These are phyloP conservation scores for Bacillus rossius DNA, from an alignment of 1,140 invertebrate genomes.

Conservation along the genomic window DNA sequence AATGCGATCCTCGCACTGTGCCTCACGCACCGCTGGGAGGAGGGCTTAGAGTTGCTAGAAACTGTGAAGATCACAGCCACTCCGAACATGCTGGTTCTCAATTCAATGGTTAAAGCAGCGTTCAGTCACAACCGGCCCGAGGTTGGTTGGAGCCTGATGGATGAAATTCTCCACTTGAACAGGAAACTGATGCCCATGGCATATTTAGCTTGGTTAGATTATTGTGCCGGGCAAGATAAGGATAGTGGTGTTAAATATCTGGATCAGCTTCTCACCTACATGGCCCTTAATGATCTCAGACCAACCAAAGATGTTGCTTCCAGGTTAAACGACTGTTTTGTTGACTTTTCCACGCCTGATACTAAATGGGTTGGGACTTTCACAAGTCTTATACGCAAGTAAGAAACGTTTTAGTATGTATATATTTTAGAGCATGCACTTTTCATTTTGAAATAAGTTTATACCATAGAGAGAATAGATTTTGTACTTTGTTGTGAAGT, in stretches of 20 bases:
- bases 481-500: no score
- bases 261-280: constrained; percentile 1
- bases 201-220: neutral
- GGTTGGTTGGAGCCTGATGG: constrained; percentile 48
- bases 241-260: constrained; percentile 36
- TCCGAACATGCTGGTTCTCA: constrained; percentile 39
- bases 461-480: no score
- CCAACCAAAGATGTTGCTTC: constrained; percentile 18
- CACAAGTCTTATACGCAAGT: neutral
- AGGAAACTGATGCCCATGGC: neutral
- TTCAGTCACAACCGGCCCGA: constrained; percentile 49
- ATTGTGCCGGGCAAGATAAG: neutral
- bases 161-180: neutral
- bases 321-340: constrained; percentile 25
- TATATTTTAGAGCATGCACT: no score
- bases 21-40: constrained; percentile 54
- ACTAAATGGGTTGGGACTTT: neutral
- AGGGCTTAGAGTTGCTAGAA: constrained; percentile 52
- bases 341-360: constrained; percentile 42
- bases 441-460: no score
- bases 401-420: no score
- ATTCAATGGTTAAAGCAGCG: constrained; percentile 44
- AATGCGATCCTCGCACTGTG: constrained; percentile 53
- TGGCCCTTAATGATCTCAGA: constrained; percentile 16
- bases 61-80: constrained; percentile 44